Conservation (phyloP, 30 jellyfish, hydroid and myxozoan species). For the Pelagia noctiluca region DNA sequence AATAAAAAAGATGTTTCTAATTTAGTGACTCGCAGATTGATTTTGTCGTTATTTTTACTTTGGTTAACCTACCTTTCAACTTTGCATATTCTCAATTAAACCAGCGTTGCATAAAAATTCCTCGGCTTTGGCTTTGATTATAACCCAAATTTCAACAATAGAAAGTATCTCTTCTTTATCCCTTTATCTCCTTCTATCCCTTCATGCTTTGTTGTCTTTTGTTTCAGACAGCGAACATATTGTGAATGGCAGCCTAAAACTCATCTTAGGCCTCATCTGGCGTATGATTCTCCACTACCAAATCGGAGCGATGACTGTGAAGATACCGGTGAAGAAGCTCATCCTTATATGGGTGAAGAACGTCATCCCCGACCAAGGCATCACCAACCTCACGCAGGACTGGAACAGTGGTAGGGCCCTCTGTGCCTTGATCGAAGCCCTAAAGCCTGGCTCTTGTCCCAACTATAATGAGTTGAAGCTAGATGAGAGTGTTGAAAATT, state of each 20-base stretch:
- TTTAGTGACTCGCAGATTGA: too few species aligned
- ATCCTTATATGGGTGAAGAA: slow-evolving; percentile 89
- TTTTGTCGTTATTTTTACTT: too few species aligned
- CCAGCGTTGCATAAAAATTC: not conserved
- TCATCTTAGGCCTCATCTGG: slow-evolving; percentile 96
- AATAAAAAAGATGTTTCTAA: too few species aligned
- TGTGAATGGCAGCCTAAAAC: slow-evolving; percentile 87
- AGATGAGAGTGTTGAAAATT: slow-evolving; percentile 73
- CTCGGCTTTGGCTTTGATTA: too few species aligned
- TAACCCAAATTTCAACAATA: too few species aligned
- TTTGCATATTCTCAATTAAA: too few species aligned
- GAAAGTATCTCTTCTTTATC: too few species aligned
- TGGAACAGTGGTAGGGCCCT: slow-evolving; percentile 98
- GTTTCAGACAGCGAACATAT: slow-evolving; percentile 93
- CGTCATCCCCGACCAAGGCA: slow-evolving; percentile 84
- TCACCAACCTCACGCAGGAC: slow-evolving; percentile 86
- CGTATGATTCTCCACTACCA: slow-evolving; percentile 96
- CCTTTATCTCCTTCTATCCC: not conserved
- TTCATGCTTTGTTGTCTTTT: not conserved
- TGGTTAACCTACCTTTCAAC: too few species aligned
- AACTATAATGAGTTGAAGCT: slow-evolving; percentile 71
- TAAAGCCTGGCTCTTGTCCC: slow-evolving; percentile 91
- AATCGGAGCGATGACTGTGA: slow-evolving; percentile 87
- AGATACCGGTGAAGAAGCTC: slow-evolving; percentile 87
- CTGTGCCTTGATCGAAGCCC: slow-evolving; percentile 86